These are phyloP conservation scores for Chunga burmeisteri DNA, from an alignment of 2,113 vertebrate genomes.

Conservation along the genomic window DNA sequence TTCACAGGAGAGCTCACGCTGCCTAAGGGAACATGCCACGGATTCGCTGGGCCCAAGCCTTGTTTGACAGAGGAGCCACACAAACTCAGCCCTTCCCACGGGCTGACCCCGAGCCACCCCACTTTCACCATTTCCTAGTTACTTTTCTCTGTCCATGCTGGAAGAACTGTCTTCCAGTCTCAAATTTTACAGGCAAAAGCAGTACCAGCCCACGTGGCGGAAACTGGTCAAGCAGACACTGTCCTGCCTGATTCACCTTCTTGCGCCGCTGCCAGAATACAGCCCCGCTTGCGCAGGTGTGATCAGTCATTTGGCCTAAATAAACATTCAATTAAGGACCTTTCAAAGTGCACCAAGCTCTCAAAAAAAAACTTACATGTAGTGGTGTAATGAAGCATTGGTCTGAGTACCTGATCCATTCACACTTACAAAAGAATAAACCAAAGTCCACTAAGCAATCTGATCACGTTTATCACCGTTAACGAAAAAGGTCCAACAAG, in stretches of 20 bases:
- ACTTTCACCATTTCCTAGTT: no score
- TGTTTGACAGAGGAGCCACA: not conserved
- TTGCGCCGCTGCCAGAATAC: not conserved
- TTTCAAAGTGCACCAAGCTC: not conserved
- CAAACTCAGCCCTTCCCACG: not conserved
- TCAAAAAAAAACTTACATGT: not conserved
- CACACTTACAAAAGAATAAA: not conserved
- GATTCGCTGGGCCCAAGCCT: no score
- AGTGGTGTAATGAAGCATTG: not conserved
- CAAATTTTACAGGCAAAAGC: not conserved
- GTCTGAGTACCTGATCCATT: not conserved
- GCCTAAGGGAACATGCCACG: not conserved
- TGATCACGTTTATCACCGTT: not conserved
- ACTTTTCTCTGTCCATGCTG: not conserved
- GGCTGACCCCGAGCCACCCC: not conserved
- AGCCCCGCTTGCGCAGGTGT: rapidly evolving
- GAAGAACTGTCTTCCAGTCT: not conserved
- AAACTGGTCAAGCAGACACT: not conserved
- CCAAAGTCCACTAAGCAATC: not conserved
- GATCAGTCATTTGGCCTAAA: not conserved
- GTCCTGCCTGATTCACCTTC: not conserved
- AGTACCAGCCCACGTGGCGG: not conserved
- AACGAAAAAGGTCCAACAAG: not conserved
- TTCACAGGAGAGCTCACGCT: not conserved
- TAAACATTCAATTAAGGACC: not conserved